A percentile compares a stretch with the other conserved stretches of the same genome.
phyloP scores from a whole-genome alignment of 1,140 invertebrate genomes.

The Brachionus rubens region DNA sequence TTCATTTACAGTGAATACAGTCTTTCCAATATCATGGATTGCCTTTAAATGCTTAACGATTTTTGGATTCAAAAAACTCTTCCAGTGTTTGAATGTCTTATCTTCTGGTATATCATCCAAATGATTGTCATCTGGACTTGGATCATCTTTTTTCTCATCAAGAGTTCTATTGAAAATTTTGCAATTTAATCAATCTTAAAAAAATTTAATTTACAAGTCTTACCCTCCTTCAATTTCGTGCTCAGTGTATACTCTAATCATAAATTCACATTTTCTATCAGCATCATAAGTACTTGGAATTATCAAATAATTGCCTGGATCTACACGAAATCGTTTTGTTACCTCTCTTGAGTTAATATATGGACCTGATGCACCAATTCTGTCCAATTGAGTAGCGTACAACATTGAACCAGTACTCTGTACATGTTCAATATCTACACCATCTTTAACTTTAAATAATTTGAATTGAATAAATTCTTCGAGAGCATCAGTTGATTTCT shows the following conservation, averaged over 20 bases:
- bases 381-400: conserved; percentile 32
- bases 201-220: too few species aligned
- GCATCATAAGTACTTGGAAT: conserved; percentile 67
- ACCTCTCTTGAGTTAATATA: conserved; percentile 59
- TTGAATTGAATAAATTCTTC: conserved; percentile 47
- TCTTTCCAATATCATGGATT: not conserved
- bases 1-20: not conserved
- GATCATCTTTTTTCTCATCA: conserved; percentile 14
- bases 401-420: not conserved
- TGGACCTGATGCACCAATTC: conserved; percentile 52
- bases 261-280: conserved; percentile 64
- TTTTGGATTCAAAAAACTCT: conserved; percentile 17
- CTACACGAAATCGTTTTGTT: conserved; percentile 55
- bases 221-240: conserved; percentile 15
- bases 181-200: too few species aligned
- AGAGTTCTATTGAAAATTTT: not conserved
- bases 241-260: conserved; percentile 65
- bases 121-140: not conserved
- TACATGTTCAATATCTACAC: not conserved
- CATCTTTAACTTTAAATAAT: conserved; percentile 35
- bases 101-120: conserved; percentile 39
- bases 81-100: conserved; percentile 39
- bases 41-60: not conserved
- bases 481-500: not conserved
- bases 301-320: conserved; percentile 66